Percentiles rank a stretch among this genome's conserved stretches.
Conservation (phyloP, 2,797 vertebrate genomes). For the Falco biarmicus region DNA sequence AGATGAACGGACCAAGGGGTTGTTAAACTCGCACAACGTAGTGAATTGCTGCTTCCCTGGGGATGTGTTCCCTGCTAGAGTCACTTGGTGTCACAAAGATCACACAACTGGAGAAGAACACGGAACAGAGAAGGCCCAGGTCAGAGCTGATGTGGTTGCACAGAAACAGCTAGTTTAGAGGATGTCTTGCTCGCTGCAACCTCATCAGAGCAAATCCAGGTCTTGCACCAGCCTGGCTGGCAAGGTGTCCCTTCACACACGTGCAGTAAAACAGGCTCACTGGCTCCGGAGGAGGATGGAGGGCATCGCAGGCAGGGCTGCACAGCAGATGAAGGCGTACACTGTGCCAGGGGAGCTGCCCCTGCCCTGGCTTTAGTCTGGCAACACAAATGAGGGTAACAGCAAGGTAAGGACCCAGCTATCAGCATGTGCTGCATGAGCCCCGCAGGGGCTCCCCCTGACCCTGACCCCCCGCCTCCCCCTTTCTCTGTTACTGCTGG, state of each 20-base stretch:
- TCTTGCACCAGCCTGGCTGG: background rate
- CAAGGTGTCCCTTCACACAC: background rate
- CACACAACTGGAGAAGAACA: background rate
- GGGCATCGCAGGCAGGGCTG: accelerated
- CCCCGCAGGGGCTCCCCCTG: background rate
- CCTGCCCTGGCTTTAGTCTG: background rate
- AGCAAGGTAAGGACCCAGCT: background rate
- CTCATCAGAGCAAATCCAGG: background rate
- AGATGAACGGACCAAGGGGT: background rate
- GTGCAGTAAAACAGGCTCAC: accelerated
- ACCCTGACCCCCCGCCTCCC: accelerated
- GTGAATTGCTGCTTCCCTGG: background rate
- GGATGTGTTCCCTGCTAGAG: background rate
- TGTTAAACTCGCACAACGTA: background rate
- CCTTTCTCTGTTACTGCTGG: background rate
- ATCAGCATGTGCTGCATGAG: background rate
- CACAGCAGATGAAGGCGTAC: accelerated
- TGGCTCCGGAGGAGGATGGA: background rate
- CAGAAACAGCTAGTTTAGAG: background rate
- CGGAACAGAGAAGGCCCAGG: background rate
- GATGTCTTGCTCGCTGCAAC: background rate
- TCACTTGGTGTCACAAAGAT: background rate
- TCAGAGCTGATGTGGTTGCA: background rate
- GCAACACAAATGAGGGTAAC: background rate
- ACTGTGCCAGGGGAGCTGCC: background rate